Base-by-base conservation (phyloP, 2,797 vertebrate species). In the Gadopsis marmoratus region DNA sequence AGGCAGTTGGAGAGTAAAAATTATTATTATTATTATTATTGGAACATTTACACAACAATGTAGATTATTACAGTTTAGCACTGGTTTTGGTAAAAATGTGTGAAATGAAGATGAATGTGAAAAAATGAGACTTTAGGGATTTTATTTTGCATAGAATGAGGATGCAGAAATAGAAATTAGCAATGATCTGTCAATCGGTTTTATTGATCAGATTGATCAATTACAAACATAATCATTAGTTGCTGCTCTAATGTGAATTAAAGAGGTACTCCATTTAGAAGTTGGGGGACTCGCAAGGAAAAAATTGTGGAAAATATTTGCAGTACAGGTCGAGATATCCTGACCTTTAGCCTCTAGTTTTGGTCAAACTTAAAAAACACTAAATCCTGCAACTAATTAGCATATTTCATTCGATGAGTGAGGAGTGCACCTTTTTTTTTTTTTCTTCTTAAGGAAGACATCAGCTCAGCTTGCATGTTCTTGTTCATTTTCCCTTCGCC, bases 381-480 rank as follows among this genome's bases (percentile, higher is more conserved):
- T 17, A 61, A 63, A 50, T 65, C 48, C 43, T 31, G 12, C 19
- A 63, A 10, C 45, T 75, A 19, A 6, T 5, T 1, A 21, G 21
- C n/a, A 51, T 53, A 23, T 66, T 73, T 54, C 4, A 29, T 60
- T 55, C 1, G 3, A 23, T 51, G 55, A 47, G 39, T 26, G 41
- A 8, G 8, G 2, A 26, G 21, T 71, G 13, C 3, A 45, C 41
- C 8, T 73, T 39, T 33, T 37, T 26, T 26, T 26, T 26, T 26
- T 26, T 26, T 26, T 26, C 26, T 26, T 26, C 26, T 26, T 26
- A 26, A 26, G 26, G 26, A 26, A 26, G 26, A 26, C 26, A 26
- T 26, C 26, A 26, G 26, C 26, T 68, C 83, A 61, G 54, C 70
- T 54, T 64, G 61, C 74, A 81, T 86, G 74, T 88, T 87, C 81